Percentiles rank a stretch among this genome's conserved stretches.
Conservation (phyloP, 2,113 vertebrate species). For the Benitochromis conjunctus region DNA sequence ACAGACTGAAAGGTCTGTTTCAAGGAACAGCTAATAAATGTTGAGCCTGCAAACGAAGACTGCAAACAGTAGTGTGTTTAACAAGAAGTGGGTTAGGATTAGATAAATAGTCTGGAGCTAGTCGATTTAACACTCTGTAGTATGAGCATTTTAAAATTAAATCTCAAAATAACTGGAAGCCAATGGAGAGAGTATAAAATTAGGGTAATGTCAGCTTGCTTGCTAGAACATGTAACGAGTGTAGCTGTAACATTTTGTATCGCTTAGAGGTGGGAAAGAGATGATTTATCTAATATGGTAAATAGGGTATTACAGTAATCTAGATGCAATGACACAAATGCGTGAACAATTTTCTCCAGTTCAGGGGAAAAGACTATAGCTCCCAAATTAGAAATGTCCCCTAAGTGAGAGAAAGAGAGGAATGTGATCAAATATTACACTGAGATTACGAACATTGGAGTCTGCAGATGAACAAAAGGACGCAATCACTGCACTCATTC, state of each 20-base stretch:
- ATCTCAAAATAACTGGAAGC: neutral
- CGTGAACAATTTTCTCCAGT: neutral
- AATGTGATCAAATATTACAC: neutral
- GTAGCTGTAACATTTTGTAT: neutral
- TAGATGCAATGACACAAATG: neutral
- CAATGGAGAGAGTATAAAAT: neutral
- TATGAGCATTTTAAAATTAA: neutral
- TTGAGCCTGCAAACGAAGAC: neutral
- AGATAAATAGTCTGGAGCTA: neutral
- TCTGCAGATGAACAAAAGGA: neutral
- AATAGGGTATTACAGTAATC: neutral
- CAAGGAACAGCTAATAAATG: neutral
- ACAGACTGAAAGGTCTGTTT: neutral
- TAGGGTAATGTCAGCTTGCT: neutral
- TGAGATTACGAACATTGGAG: neutral
- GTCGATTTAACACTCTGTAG: neutral
- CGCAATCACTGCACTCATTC: neutral
- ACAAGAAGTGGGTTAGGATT: neutral
- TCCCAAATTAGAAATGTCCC: neutral
- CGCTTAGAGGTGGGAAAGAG: neutral
- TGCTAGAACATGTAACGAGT: neutral
- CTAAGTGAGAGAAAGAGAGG: neutral
- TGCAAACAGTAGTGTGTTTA: neutral
- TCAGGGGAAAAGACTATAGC: neutral
- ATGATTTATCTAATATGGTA: neutral